Conservation (phyloP, 2,113 vertebrate species). For the Archocentrus centrarchus region DNA sequence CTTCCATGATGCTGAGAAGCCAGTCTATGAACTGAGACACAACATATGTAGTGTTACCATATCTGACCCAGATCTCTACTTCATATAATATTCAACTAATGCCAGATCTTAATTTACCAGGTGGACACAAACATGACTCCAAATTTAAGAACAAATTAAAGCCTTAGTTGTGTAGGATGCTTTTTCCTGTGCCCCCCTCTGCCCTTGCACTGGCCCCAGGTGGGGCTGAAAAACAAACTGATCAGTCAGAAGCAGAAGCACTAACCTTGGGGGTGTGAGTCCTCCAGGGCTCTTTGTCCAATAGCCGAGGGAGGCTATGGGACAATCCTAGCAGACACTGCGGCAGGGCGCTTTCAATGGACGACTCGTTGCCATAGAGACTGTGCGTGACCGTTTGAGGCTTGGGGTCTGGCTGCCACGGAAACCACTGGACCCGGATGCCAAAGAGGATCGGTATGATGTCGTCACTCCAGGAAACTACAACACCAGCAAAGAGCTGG, state of each 20-base stretch:
- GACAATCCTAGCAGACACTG: conserved; percentile 83
- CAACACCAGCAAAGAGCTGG: conserved; percentile 85
- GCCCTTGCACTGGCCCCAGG: too few species aligned
- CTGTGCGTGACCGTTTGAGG: conserved; percentile 40
- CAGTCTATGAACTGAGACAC: conserved; percentile 91
- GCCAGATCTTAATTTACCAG: too few species aligned
- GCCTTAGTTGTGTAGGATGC: too few species aligned
- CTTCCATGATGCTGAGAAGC: conserved; percentile 88
- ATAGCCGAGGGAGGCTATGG: conserved; percentile 83
- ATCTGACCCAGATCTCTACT: background rate
- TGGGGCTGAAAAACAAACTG: too few species aligned
- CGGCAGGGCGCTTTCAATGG: conserved; percentile 72
- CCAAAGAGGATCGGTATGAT: conserved; percentile 87
- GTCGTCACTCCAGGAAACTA: conserved; percentile 91
- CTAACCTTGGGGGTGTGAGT: conserved; percentile 88
- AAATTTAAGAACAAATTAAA: too few species aligned
- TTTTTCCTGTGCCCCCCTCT: too few species aligned
- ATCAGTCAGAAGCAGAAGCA: background rate
- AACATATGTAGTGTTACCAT: conserved; percentile 23
- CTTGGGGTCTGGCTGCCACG: conserved; percentile 71
- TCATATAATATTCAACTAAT: too few species aligned
- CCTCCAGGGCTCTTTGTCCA: conserved; percentile 93
- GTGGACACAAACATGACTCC: too few species aligned
- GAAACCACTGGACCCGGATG: conserved; percentile 86
- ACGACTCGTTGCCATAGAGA: conserved; percentile 75